Base-by-base conservation (phyloP, 2,113 vertebrate species). In the Ptilonorhynchus violaceus region DNA sequence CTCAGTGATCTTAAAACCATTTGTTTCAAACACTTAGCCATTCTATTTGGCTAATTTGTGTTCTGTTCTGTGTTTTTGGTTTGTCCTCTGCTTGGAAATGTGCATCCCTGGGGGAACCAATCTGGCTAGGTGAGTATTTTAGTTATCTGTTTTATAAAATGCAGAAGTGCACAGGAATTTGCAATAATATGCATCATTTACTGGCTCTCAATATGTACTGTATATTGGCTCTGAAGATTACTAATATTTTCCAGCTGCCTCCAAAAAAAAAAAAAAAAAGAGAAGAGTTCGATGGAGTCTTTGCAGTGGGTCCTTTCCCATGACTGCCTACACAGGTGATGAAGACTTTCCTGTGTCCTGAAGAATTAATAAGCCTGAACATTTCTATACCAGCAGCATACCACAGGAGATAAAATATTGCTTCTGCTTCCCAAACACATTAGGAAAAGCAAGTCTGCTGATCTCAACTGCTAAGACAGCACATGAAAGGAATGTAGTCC, bases 231-330 rank as follows among this genome's bases (percentile, higher is more conserved):
- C 96, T 93, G 89, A 97, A 89, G 77, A 92, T 52, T 63, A 84
- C 78, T 97, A 94, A 96, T 92, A 97, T 96, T 94, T 97, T 95
- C 92, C 96, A 97, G 67, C 92, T 96, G 95, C 79, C 63, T 90
- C 53, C 5, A 64, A 75, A 82, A 60, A 58, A 8, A 27, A 28
- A 28, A 44, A 33, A 25, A 70, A 25, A 15, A 58, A 42, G 35
- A 7, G 28, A 69, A 31, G 37, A 64, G 67, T 74, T 86, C 82
- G 84, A 19, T 75, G 64, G 68, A 87, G 49, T 24, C 76, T 72
- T 85, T 89, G 85, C 93, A 96, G 93, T 28, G 72, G 76, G 78
- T 93, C 74, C 83, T 92, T 92, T 94, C 92, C 88, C 88, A 86
- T 92, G 92, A 89, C 91, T 91, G 88, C 85, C 90, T 79, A 35